Base-by-base conservation (phyloP, 2,888 invertebrate species). In the Trichacis sp. region DNA sequence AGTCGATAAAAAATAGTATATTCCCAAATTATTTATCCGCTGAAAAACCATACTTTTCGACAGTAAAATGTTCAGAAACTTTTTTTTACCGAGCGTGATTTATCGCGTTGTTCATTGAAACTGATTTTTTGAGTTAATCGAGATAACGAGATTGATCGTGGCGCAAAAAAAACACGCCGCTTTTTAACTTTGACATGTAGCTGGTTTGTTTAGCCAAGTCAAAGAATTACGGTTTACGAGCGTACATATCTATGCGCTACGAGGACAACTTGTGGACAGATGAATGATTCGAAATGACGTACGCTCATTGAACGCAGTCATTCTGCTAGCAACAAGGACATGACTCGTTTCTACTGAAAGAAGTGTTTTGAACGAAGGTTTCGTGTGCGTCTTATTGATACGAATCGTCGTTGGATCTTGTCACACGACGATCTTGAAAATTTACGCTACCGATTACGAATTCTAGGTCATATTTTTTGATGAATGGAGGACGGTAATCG, bases 281-380 rank as follows among this genome's bases (percentile, higher is more conserved):
- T 81, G 80, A 80, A 80, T 80, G 80, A 80, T 79, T 79, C 76
- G 76, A 77, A 79, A 77, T 78, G 80, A 80, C 78, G 80, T 77
- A 73, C 76, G 77, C 79, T 80, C 80, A 81, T 80, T 81, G 80
- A 76, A 77, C 72, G 69, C 75, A 65, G 72, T 69, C 72, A 69
- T 64, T 73, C 72, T 70, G 75, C 71, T 72, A 65, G 68, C 73
- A 74, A 75, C 80, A 80, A 80, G 80, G 80, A 80, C 80, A 76
- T 74, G 75, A 73, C 78, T 77, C 75, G 77, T 77, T 78, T 80
- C 75, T 69, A 67, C 52, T 50, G 64, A 58, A 42, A 59, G 60
- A 38, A 50, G 46, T 45, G 43, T 53, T 59, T 47, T 14, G 29
- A 50, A 68, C 63, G 68, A 73, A 58, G 62, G 69, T 58, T 54